Base-by-base conservation (phyloP, 2,888 invertebrate genomes). In the Seladonia tumulorum region DNA sequence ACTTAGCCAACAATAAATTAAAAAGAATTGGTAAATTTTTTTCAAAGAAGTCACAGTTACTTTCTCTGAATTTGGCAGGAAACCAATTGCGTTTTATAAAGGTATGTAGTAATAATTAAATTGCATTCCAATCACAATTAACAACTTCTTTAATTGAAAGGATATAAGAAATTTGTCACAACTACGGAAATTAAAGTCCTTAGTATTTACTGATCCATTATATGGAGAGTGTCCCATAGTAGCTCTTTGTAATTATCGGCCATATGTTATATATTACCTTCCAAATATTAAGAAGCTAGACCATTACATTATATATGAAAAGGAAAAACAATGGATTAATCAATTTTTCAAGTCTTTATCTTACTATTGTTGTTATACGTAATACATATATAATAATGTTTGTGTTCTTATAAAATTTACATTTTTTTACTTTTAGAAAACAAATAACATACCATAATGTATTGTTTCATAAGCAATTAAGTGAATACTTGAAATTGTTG, bases 141-240 rank as follows among this genome's bases (percentile, higher is more conserved):
- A 78, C 49, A 39, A 39, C 14, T 22, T 22, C 35, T 77, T 75
- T 66, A 72, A 76, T 78, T 68, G n/a, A n/a, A 82, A 92, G 92
- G 92, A 91, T 10, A 45, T 91, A 63, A 80, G 81, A 73, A 84
- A 86, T 83, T 74, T 92, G 53, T 80, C 76, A 16, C 73, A 72
- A 18, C 35, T 89, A 35, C 74, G 72, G 45, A 90, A 88, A 73
- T 81, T 92, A 35, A 70, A 87, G 68, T 90, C 88, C 45, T 49
- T 92, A 39, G 82, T 85, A 57, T 89, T 92, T 83, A 74, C 78
- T 8, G 92, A 92, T 89, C 82, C 89, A 10, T 77, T 92, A 22
- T 92, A 92, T 35, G 92, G 91, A 25, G 86, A 89, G 76, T 92
- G 91, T 81, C 92, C 92, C 10, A 25, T 92, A 2, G 83, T 84